phyloP scores from a whole-genome alignment of 2,797 vertebrate species.

The Leucoraja ocellata region DNA sequence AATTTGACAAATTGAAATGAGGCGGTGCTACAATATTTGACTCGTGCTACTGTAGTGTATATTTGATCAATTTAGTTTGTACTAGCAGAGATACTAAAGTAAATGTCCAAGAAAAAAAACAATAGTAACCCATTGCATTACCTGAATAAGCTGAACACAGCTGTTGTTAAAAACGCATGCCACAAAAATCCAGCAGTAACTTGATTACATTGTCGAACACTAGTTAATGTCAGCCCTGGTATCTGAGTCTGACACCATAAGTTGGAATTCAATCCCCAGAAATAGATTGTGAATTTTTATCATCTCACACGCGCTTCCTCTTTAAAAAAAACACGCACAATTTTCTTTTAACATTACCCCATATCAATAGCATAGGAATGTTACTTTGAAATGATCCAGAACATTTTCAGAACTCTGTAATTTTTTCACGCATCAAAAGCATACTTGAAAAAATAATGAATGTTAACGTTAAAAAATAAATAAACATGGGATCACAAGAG shows the following conservation, averaged over 20 bases:
- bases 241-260: background rate
- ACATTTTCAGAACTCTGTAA: background rate
- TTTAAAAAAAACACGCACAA: no score
- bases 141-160: slow-evolving; percentile 16
- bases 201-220: background rate
- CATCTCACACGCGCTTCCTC: background rate
- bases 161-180: slow-evolving; percentile 1
- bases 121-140: background rate
- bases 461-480: background rate
- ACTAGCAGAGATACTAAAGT: background rate
- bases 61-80: no score
- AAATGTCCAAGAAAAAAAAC: background rate
- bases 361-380: background rate
- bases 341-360: background rate
- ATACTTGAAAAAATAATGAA: background rate
- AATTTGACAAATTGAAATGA: no score
- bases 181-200: background rate
- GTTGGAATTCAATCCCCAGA: slow-evolving; percentile 26
- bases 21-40: no score
- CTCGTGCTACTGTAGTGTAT: no score
- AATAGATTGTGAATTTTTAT: slow-evolving; percentile 15
- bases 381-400: background rate
- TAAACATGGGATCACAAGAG: background rate
- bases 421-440: background rate
- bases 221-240: slow-evolving; percentile 14